A percentile compares a stretch with the other conserved stretches of the same genome.
These are phyloP conservation scores for Channa maculata DNA, from an alignment of 2,113 vertebrate genomes.

Conservation along the genomic window DNA sequence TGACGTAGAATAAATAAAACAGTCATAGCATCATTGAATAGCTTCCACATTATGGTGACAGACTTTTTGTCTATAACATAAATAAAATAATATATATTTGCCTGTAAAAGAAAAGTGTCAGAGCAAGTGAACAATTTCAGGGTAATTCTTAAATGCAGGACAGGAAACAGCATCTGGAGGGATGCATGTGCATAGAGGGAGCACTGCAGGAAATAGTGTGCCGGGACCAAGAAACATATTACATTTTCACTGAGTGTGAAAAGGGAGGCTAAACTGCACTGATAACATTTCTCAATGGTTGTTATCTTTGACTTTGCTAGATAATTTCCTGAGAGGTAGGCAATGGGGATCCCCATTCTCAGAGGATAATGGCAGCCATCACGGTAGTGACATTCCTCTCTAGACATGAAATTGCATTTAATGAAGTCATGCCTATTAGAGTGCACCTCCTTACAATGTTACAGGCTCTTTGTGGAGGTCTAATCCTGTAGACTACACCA, in stretches of 20 bases:
- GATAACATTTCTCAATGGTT: constrained; percentile 3
- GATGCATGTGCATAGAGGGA: neutral
- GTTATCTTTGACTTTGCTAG: constrained; percentile 24
- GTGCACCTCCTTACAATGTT: constrained; percentile 53
- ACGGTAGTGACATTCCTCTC: constrained; percentile 51
- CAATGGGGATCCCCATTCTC: constrained; percentile 29
- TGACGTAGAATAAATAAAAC: constrained; percentile 35
- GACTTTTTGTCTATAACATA: neutral
- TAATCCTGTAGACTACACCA: constrained; percentile 70
- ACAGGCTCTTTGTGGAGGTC: constrained; percentile 60
- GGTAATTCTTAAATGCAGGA: too few relatives aligned
- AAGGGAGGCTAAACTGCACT: neutral
- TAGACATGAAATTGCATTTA: constrained; percentile 66
- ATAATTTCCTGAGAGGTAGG: constrained; percentile 33
- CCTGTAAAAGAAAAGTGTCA: neutral
- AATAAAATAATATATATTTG: neutral
- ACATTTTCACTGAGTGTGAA: neutral
- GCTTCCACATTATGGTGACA: constrained; percentile 33
- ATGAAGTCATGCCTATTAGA: constrained; percentile 75
- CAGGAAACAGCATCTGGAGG: neutral
- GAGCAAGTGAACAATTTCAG: neutral
- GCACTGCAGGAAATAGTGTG: neutral
- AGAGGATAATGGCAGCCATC: constrained; percentile 42
- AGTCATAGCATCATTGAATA: constrained; percentile 47
- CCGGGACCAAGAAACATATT: neutral